These are phyloP conservation scores for Sylvia atricapilla DNA, from an alignment of 2,113 vertebrate genomes.

Conservation along the genomic window DNA sequence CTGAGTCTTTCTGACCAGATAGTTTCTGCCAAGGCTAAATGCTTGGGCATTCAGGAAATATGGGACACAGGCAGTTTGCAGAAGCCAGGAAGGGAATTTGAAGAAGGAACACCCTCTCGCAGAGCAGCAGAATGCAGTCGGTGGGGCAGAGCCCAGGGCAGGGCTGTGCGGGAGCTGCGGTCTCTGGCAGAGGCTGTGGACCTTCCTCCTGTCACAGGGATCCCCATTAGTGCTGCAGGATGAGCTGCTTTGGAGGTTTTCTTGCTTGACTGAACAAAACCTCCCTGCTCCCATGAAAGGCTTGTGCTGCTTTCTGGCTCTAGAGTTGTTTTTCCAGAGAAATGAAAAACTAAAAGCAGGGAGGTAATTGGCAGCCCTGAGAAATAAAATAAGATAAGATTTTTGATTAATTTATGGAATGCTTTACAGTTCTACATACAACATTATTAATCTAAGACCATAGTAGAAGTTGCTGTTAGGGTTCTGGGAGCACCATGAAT, in stretches of 20 bases:
- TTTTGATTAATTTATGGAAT: background rate
- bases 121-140: rapidly evolving
- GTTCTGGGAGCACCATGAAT: background rate
- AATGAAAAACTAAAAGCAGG: background rate
- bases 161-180: background rate
- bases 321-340: background rate
- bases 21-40: background rate
- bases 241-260: rapidly evolving
- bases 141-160: background rate
- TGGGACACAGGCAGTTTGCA: background rate
- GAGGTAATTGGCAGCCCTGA: background rate
- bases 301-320: background rate
- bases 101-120: rapidly evolving
- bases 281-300: background rate
- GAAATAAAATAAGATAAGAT: background rate
- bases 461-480: background rate
- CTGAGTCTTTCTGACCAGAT: rapidly evolving
- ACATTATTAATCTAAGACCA: background rate
- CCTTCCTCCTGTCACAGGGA: rapidly evolving
- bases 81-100: background rate
- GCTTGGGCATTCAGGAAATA: too few relatives aligned
- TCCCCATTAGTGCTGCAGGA: rapidly evolving
- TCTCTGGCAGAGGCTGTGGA: background rate
- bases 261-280: background rate
- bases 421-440: background rate